These are phyloP conservation scores for Apodemia zela DNA, from an alignment of 2,888 invertebrate genomes.

Conservation along the genomic window DNA sequence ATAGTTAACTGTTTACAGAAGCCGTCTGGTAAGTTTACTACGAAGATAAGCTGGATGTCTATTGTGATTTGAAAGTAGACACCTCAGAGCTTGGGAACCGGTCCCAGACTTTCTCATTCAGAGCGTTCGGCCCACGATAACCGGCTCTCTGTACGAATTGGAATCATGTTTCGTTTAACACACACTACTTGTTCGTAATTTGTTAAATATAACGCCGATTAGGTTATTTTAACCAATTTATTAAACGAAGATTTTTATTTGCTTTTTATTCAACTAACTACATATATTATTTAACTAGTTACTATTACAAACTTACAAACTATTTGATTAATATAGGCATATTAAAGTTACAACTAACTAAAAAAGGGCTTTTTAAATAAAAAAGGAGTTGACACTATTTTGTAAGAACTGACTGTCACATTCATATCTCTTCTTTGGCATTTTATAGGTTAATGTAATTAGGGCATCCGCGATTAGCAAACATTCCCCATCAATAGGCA, in stretches of 20 bases:
- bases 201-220: background rate
- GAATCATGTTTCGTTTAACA: constrained; percentile 24
- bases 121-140: constrained; percentile 49
- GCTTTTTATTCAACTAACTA: background rate
- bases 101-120: constrained; percentile 76
- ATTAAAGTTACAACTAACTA: too few species aligned
- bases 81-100: constrained; percentile 63
- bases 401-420: too few species aligned
- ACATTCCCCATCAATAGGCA: too few species aligned
- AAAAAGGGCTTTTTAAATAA: too few species aligned
- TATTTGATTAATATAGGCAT: too few species aligned
- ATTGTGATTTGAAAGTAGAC: constrained; percentile 79
- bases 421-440: too few species aligned
- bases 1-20: constrained; percentile 39
- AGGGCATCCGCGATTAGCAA: too few species aligned
- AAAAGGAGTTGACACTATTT: too few species aligned
- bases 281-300: too few species aligned
- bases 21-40: constrained; percentile 46
- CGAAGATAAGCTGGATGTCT: constrained; percentile 54
- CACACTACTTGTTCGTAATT: constrained; percentile 17
- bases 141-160: constrained; percentile 25
- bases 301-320: too few species aligned
- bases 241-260: background rate
- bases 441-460: too few species aligned
- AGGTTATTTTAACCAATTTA: background rate